phyloP scores from a whole-genome alignment of 2,797 vertebrate species.

The Columba guinea region DNA sequence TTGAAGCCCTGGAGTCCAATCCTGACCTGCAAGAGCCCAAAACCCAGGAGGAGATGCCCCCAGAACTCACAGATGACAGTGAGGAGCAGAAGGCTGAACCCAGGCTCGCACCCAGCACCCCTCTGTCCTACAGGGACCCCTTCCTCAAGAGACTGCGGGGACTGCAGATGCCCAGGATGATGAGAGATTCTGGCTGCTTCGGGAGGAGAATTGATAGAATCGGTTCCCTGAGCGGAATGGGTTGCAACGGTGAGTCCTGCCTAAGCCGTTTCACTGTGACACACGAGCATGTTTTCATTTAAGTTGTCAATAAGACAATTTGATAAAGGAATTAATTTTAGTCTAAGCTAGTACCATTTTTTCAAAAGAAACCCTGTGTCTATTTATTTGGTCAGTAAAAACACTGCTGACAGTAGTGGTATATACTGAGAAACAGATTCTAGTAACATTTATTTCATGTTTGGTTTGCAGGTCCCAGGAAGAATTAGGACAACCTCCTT shows the following conservation, averaged over 20 bases:
- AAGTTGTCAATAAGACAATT: not conserved
- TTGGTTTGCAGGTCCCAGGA: slow-evolving; percentile 61
- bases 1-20: slow-evolving; percentile 39
- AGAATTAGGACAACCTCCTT: slow-evolving; percentile 9
- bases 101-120: not conserved
- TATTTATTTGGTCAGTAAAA: not conserved
- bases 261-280: not conserved
- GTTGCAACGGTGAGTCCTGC: slow-evolving; percentile 71
- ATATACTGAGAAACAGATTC: rapidly evolving
- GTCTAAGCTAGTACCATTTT: not conserved
- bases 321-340: not conserved
- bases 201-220: slow-evolving; percentile 88
- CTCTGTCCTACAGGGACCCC: not conserved
- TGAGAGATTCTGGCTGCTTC: slow-evolving; percentile 80
- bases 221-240: slow-evolving; percentile 84
- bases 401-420: not conserved
- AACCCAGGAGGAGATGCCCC: not conserved
- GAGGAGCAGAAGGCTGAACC: not conserved
- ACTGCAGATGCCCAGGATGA: slow-evolving; percentile 45
- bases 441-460: not conserved
- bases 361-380: not conserved
- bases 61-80: not conserved
- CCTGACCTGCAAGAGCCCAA: not conserved
- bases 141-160: slow-evolving; percentile 47
- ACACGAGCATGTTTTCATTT: not conserved